A percentile compares a stretch with the other conserved stretches of the same genome.
Evolutionary conservation across 37 sponge, comb jelly and placozoan species (phyloP).

Genomic region (Theonella swinhoei): DNA sequence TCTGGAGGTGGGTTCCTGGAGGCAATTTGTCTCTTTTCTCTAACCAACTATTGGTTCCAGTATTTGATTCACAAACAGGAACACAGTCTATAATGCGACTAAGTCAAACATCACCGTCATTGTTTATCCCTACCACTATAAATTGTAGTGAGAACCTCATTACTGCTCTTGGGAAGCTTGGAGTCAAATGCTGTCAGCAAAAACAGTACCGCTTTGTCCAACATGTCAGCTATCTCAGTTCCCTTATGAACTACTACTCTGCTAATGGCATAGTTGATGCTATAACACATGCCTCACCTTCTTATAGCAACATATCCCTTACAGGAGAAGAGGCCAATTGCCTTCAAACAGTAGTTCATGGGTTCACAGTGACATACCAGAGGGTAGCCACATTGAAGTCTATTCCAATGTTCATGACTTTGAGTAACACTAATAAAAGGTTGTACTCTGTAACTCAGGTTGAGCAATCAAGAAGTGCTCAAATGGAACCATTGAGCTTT

Average conservation of each 20-base stretch:
- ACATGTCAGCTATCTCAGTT: background rate
- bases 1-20: background rate
- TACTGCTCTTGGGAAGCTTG: background rate
- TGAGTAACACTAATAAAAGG: background rate
- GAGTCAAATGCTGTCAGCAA: background rate
- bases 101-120: background rate
- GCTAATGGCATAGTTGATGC: conserved; percentile 6
- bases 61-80: no score
- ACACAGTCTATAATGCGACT: background rate
- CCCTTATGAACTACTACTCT: background rate
- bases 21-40: background rate
- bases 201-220: background rate
- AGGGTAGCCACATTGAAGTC: background rate
- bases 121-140: conserved; percentile 4
- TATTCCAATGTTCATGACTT: background rate
- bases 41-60: conserved; percentile 27
- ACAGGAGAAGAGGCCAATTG: conserved; percentile 23
- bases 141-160: background rate
- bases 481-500: conserved; percentile 18
- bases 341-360: background rate
- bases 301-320: background rate
- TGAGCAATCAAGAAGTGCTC: background rate
- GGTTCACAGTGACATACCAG: background rate
- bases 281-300: background rate
- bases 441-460: conserved; percentile 14